phyloP scores from a whole-genome alignment of 2,888 invertebrate genomes.

The Vanessa cardui region DNA sequence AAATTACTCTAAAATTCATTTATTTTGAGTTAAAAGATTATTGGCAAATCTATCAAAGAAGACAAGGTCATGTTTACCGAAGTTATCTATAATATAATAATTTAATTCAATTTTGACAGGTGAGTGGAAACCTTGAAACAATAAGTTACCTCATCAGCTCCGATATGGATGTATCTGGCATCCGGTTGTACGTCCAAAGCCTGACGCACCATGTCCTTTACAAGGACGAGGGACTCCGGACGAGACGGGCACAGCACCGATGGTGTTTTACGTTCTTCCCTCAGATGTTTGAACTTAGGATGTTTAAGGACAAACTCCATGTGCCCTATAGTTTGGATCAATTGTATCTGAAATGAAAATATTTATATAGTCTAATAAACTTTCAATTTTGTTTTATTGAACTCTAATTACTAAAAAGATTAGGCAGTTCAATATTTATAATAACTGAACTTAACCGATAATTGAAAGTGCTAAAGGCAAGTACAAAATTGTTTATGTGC shows the following conservation, averaged over 20 bases:
- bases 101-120: background rate
- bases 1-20: no score
- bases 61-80: no score
- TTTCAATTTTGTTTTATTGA: constrained; percentile 1
- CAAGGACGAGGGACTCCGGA: constrained; percentile 55
- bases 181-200: constrained; percentile 85
- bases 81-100: background rate
- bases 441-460: no score
- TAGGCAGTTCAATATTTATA: no score
- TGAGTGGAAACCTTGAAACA: background rate
- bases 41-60: no score
- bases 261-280: constrained; percentile 86
- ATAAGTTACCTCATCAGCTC: constrained; percentile 87
- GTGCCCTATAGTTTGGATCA: constrained; percentile 95
- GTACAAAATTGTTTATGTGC: no score
- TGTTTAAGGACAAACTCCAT: constrained; percentile 92
- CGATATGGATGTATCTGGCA: constrained; percentile 89
- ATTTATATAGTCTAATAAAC: background rate
- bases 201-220: constrained; percentile 86
- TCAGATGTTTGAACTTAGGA: constrained; percentile 83
- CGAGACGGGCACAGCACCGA: constrained; percentile 89
- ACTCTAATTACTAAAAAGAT: background rate
- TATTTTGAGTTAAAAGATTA: no score
- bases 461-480: no score
- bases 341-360: constrained; percentile 78